Percentiles rank a stretch among this genome's conserved stretches.
These are phyloP conservation scores for Cerceris ruficornis DNA, from an alignment of 2,888 invertebrate species.

Conservation along the genomic window DNA sequence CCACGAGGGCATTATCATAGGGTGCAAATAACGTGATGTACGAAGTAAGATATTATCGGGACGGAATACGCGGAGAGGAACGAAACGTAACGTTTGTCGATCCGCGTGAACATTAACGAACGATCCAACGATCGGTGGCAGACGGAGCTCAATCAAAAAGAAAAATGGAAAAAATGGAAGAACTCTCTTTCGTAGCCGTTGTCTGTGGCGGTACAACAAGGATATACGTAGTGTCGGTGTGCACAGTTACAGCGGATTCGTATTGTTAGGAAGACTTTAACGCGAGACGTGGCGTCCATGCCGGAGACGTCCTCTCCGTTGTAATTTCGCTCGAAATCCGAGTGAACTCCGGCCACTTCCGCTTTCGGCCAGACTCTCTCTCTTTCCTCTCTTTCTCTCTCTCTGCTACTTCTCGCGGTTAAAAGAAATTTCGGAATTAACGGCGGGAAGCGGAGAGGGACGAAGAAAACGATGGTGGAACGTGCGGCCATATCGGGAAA, in stretches of 20 bases:
- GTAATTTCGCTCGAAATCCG: constrained; percentile 70
- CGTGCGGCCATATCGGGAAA: constrained; percentile 29
- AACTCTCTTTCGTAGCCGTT: constrained; percentile 63
- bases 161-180: not conserved
- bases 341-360: constrained; percentile 66
- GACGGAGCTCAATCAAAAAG: constrained; percentile 73
- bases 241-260: constrained; percentile 55
- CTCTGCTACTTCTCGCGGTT: constrained; percentile 8
- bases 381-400: too few relatives aligned
- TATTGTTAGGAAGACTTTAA: constrained; percentile 64
- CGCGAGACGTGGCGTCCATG: constrained; percentile 44
- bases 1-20: constrained; percentile 79
- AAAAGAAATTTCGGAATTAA: constrained; percentile 10
- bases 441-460: constrained; percentile 6
- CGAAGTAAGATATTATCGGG: constrained; percentile 33
- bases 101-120: constrained; percentile 26
- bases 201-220: constrained; percentile 49
- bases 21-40: constrained; percentile 53
- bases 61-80: constrained; percentile 25
- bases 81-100: constrained; percentile 31
- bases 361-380: constrained; percentile 48
- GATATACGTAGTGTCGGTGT: constrained; percentile 55
- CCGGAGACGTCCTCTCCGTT: constrained; percentile 49
- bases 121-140: constrained; percentile 53
- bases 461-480: not conserved